Base-by-base conservation (phyloP, 2,113 vertebrate species). In the Ochotona princeps region DNA sequence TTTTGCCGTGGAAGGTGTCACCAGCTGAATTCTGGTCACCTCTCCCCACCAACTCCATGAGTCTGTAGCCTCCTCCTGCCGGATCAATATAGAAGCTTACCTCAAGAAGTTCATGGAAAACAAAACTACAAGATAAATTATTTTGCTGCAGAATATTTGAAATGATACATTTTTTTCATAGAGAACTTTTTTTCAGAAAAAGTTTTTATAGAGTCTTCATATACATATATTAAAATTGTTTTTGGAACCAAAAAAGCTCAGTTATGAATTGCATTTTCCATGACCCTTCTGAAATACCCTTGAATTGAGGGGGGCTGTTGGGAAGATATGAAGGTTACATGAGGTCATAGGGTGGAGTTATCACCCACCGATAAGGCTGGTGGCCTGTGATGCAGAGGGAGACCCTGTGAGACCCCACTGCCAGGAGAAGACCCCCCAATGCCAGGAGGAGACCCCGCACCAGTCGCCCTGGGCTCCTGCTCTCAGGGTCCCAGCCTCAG, bases 401-500 rank as follows among this genome's bases (percentile, higher is more conserved):
- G 47, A 21, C 26, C 13, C 0, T 6, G 44, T 32, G 66, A n/a
- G 14, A 44, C 38, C 23, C 8, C 28, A 35, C 8, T 11, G 11
- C 8, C 9, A 38, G 67, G 80, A 47, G n/a, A 49, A 49, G 10
- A 73, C 38, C 21, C 4, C 73, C 20, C 72, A 54, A 85, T 85
- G 28, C 28, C 8, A 21, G 82, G 88, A 78, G 66, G 63, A 28
- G n/a, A 49, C 13, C 28, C n/a, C 49, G 65, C 83, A n/a, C 63
- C 6, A 26, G 82, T 65, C 72, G 9, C 74, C 20, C 61, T 23
- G 60, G 66, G 51, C 3, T 18, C 28, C 51, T 84, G 25, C 17
- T 28, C 83, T 73, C 38, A 17, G 63, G 75, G 54, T 73, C 90
- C n/a, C 47, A 76, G 61, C 23, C 47, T 96, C 63, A 44, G 87